These are phyloP conservation scores for Tachyglossus aculeatus DNA, from an alignment of 2,797 vertebrate species.

Conservation along the genomic window DNA sequence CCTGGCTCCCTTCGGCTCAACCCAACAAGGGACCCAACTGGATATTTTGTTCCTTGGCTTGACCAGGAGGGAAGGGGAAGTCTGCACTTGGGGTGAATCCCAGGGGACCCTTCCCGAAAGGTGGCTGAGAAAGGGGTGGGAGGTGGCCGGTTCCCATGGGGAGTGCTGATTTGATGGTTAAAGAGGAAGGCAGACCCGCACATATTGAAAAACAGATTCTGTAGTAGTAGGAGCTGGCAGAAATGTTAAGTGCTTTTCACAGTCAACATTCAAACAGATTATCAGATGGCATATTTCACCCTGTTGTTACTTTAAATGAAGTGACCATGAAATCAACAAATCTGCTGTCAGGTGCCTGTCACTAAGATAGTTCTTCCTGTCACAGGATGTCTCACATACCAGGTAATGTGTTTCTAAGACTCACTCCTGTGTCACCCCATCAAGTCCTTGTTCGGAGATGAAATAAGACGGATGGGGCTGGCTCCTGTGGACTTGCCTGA, in stretches of 20 bases:
- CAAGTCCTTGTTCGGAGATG: constrained; percentile 83
- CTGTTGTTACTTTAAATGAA: constrained; percentile 86
- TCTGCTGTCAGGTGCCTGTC: constrained; percentile 85
- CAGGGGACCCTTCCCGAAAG: no score
- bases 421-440: constrained; percentile 82
- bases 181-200: constrained; percentile 72
- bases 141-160: constrained; percentile 9
- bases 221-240: constrained; percentile 78
- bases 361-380: constrained; percentile 79
- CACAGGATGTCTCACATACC: constrained; percentile 80
- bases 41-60: no score
- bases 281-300: constrained; percentile 85
- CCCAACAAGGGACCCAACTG: no score
- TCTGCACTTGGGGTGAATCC: no score
- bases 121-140: constrained; percentile 6
- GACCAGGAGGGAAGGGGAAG: no score
- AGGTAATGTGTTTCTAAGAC: constrained; percentile 86
- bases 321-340: constrained; percentile 86
- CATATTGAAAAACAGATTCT: constrained; percentile 83
- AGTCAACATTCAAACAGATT: constrained; percentile 84
- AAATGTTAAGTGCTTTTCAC: constrained; percentile 83
- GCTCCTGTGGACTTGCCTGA: constrained; percentile 69
- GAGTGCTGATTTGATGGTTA: constrained; percentile 60
- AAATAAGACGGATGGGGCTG: constrained; percentile 81
- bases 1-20: no score